phyloP scores from a whole-genome alignment of 2,888 invertebrate genomes.

The Scrobipalpa atriplicella region DNA sequence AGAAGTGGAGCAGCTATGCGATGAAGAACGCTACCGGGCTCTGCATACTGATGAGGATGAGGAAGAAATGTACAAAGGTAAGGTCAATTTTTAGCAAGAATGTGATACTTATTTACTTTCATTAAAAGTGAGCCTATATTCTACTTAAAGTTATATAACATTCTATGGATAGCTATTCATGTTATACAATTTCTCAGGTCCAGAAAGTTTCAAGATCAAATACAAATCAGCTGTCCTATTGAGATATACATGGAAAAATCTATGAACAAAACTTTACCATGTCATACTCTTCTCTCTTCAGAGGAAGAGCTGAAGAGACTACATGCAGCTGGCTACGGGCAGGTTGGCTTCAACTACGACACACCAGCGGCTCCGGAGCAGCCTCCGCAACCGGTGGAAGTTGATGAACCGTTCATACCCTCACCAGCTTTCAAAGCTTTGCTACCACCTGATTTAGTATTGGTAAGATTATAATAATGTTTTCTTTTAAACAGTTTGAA shows the following conservation, averaged over 20 bases:
- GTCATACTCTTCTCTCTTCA: slow-evolving; percentile 59
- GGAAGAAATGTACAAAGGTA: slow-evolving; percentile 95
- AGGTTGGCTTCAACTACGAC: slow-evolving; percentile 91
- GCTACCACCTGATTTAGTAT: slow-evolving; percentile 88
- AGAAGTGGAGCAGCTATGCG: slow-evolving; percentile 95
- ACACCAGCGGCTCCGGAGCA: slow-evolving; percentile 69
- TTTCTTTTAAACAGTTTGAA: too few species aligned
- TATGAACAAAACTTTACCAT: too few species aligned
- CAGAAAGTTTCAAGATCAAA: too few species aligned
- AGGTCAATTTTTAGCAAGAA: background rate
- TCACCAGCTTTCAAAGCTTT: slow-evolving; percentile 85
- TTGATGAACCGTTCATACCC: slow-evolving; percentile 89
- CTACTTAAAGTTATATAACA: too few species aligned
- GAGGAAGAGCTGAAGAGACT: slow-evolving; percentile 96
- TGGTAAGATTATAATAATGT: slow-evolving; percentile 87
- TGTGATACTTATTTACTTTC: too few species aligned
- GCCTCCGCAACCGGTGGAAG: slow-evolving; percentile 83
- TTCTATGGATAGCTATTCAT: too few species aligned
- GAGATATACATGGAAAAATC: too few species aligned
- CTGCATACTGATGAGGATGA: slow-evolving; percentile 94
- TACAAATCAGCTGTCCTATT: too few species aligned
- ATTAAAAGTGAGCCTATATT: too few species aligned
- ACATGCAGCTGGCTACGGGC: slow-evolving; percentile 88
- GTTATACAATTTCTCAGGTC: too few species aligned
- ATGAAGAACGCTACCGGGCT: slow-evolving; percentile 96